These are phyloP conservation scores for Drosophila recens DNA, from an alignment of 2,888 invertebrate genomes.

Conservation along the genomic window DNA sequence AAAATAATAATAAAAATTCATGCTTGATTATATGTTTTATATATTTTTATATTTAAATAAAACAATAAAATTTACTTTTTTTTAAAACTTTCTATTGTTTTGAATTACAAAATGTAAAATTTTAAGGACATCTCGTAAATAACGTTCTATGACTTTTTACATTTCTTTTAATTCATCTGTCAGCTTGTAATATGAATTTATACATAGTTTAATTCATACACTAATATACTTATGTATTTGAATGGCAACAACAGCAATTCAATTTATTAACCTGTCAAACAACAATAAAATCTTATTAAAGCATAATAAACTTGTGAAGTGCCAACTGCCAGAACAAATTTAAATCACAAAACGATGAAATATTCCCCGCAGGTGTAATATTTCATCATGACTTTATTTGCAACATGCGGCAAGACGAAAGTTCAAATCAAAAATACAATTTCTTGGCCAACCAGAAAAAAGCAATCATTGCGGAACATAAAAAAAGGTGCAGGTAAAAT, in stretches of 20 bases:
- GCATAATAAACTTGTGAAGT: slow-evolving; percentile 32
- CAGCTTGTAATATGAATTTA: not conserved
- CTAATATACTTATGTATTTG: slow-evolving; percentile 1
- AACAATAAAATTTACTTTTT: too few relatives aligned
- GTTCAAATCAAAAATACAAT: slow-evolving; percentile 68
- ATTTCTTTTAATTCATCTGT: too few relatives aligned
- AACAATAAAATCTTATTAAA: slow-evolving; percentile 74
- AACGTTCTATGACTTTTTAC: too few relatives aligned
- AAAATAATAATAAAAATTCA: too few relatives aligned
- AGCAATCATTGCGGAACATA: slow-evolving; percentile 63
- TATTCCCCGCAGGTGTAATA: slow-evolving; percentile 74
- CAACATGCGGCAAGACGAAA: slow-evolving; percentile 32
- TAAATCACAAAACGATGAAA: slow-evolving; percentile 68
- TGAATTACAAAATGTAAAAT: too few relatives aligned
- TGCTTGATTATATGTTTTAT: too few relatives aligned
- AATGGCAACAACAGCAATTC: slow-evolving; percentile 21
- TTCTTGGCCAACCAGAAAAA: slow-evolving; percentile 52
- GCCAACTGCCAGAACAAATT: slow-evolving; percentile 57
- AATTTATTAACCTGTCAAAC: slow-evolving; percentile 60
- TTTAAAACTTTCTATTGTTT: too few relatives aligned
- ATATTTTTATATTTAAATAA: too few relatives aligned
- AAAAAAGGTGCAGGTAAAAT: slow-evolving; percentile 46
- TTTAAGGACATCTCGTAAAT: not conserved
- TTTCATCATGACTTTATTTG: slow-evolving; percentile 56
- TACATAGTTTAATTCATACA: not conserved